Conservation (phyloP, 2,113 vertebrate genomes). For the Clarias magur region DNA sequence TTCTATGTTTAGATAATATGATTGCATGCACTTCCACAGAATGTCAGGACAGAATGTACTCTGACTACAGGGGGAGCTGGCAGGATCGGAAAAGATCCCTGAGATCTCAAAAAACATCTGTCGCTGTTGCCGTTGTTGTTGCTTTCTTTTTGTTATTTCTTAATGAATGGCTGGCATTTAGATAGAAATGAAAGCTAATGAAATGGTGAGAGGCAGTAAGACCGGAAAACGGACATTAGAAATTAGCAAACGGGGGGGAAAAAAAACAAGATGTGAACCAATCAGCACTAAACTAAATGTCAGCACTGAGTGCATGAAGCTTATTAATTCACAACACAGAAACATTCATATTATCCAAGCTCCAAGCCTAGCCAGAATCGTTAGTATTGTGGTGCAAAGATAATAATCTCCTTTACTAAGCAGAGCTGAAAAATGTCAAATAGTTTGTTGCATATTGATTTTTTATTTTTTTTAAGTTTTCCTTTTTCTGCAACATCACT, state of each 20-base stretch:
- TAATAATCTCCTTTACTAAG: background rate
- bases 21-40: background rate
- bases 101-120: background rate
- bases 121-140: background rate
- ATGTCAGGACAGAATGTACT: background rate
- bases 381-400: background rate
- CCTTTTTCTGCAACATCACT: background rate
- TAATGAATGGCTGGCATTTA: background rate
- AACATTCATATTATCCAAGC: background rate
- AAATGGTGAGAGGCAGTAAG: background rate
- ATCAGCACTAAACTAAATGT: background rate
- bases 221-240: background rate
- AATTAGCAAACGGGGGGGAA: background rate
- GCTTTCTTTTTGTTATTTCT: background rate
- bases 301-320: background rate
- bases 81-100: background rate
- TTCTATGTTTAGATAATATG: constrained; percentile 16
- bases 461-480: background rate
- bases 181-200: background rate
- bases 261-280: background rate
- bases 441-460: background rate
- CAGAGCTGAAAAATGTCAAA: background rate
- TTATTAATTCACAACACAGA: background rate
- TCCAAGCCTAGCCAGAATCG: too few species aligned
- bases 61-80: background rate